phyloP scores from a whole-genome alignment of 2,888 invertebrate species.

The Orchestes rusci region DNA sequence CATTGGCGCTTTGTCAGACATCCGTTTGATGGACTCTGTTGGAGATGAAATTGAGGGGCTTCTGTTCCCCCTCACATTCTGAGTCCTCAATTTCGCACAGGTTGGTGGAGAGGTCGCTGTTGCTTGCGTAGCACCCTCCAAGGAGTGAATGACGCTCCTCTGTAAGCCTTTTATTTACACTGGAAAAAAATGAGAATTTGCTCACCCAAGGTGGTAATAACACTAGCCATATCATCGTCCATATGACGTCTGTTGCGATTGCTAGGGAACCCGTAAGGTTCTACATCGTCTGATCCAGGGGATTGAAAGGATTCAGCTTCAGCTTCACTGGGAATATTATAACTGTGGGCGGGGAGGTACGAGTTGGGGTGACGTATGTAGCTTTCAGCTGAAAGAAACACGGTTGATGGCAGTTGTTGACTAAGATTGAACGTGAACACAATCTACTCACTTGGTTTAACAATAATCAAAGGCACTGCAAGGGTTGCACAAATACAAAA shows the following conservation, averaged over 20 bases:
- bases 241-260: conserved; percentile 44
- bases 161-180: conserved; percentile 35
- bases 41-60: conserved; percentile 42
- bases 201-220: conserved; percentile 59
- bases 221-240: conserved; percentile 58
- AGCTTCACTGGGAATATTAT: conserved; percentile 61
- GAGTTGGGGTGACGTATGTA: conserved; percentile 79
- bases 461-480: conserved; percentile 54
- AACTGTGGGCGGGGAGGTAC: conserved; percentile 61
- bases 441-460: conserved; percentile 47
- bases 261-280: conserved; percentile 47
- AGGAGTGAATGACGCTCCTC: conserved; percentile 71
- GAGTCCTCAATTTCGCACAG: conserved; percentile 91
- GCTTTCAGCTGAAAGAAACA: conserved; percentile 48
- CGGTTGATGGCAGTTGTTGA: too few species aligned
- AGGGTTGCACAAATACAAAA: conserved; percentile 26
- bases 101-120: conserved; percentile 80
- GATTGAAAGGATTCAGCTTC: conserved; percentile 50
- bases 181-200: conserved; percentile 1
- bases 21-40: conserved; percentile 42
- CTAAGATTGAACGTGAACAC: conserved; percentile 24
- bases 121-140: conserved; percentile 65
- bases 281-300: conserved; percentile 45
- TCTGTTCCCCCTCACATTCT: conserved; percentile 55
- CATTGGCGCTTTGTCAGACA: conserved; percentile 37